Evolutionary conservation across 2,797 vertebrate species (phyloP).

Genomic region (Pseudomugil gertrudae): DNA sequence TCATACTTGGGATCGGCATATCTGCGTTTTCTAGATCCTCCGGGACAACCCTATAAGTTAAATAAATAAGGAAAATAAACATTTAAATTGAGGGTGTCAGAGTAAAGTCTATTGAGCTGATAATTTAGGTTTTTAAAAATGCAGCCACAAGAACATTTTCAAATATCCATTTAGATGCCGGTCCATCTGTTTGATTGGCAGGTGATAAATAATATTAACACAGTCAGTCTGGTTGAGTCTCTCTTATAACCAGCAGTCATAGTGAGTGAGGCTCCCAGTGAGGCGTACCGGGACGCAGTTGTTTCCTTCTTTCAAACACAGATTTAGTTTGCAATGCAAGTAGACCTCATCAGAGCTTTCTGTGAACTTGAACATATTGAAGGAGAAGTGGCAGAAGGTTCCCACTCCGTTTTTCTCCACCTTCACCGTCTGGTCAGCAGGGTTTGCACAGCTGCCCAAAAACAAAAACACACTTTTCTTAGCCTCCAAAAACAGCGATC

Average conservation of each 20-base stretch:
- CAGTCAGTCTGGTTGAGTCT: rapidly evolving
- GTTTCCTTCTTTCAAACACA: not conserved
- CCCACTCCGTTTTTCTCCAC: conserved; percentile 21
- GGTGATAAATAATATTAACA: not conserved
- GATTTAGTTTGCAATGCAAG: conserved; percentile 16
- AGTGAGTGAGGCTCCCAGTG: no score
- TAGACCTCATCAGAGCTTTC: not conserved
- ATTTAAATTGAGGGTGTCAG: not conserved
- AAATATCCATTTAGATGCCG: no score
- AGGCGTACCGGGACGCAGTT: conserved; percentile 5
- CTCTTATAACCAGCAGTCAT: no score
- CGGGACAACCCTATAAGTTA: conserved; percentile 3
- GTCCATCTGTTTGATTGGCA: not conserved
- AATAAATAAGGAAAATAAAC: not conserved
- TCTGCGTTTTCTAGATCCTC: not conserved
- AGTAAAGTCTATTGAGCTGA: not conserved
- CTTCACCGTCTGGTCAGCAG: conserved; percentile 14
- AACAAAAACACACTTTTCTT: not conserved
- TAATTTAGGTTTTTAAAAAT: not conserved
- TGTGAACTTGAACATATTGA: conserved; percentile 45
- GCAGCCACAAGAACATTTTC: no score
- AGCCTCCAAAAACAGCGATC: not conserved
- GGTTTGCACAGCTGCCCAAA: conserved; percentile 26
- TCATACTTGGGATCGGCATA: rapidly evolving
- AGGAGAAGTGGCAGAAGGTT: conserved; percentile 37